Evolutionary conservation across 2,113 vertebrate genomes (phyloP).

Genomic region (Misgurnus mizolepis): DNA sequence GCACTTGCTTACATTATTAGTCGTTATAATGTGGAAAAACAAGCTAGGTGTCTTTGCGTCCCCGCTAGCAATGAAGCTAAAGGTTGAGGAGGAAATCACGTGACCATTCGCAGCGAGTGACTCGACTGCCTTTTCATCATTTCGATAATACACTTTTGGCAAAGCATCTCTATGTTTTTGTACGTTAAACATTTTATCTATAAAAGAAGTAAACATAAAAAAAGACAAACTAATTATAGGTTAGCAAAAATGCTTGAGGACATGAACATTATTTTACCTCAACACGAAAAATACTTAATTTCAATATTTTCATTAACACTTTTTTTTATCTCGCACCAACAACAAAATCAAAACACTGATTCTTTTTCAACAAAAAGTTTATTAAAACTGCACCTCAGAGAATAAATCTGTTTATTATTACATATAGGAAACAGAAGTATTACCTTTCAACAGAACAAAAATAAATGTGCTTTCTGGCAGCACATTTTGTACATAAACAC

Average conservation of each 20-base stretch:
- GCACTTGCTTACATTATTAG: too few species aligned
- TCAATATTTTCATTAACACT: too few species aligned
- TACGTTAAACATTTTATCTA: too few species aligned
- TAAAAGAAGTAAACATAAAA: too few species aligned
- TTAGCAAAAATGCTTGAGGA: too few species aligned
- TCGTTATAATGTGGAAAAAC: not conserved
- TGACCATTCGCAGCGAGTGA: not conserved
- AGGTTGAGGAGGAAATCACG: not conserved
- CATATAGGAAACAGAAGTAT: not conserved
- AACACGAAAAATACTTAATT: too few species aligned
- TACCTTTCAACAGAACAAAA: not conserved
- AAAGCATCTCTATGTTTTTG: too few species aligned
- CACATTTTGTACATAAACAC: not conserved
- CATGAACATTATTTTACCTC: too few species aligned
- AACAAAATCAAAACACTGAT: not conserved
- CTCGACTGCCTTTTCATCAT: not conserved
- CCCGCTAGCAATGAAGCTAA: not conserved
- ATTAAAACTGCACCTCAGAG: slow-evolving; percentile 1
- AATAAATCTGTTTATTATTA: not conserved
- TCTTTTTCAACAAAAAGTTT: not conserved
- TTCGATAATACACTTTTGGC: too few species aligned
- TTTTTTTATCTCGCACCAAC: too few species aligned
- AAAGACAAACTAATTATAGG: too few species aligned
- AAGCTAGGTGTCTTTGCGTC: not conserved
- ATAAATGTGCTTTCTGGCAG: not conserved